Conservation (phyloP, 1,140 invertebrate genomes). For the Xylocopa sonorina region DNA sequence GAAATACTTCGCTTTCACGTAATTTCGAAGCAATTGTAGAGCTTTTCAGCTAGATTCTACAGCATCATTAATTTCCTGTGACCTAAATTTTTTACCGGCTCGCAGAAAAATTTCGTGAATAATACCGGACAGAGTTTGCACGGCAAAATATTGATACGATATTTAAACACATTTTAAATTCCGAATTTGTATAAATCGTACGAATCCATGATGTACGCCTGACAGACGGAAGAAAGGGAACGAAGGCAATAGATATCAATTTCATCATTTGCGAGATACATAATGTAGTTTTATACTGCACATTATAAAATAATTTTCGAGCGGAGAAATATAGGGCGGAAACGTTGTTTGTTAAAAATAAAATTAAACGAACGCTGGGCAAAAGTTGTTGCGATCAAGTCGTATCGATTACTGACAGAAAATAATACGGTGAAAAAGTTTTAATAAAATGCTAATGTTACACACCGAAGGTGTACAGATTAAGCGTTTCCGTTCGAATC, state of each 20-base stretch:
- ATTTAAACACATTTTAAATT: background rate
- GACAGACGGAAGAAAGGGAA: background rate
- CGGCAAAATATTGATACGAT: background rate
- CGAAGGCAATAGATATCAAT: background rate
- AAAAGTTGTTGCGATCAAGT: background rate
- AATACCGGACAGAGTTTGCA: background rate
- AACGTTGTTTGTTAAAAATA: background rate
- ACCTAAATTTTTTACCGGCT: background rate
- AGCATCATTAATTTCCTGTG: constrained; percentile 16
- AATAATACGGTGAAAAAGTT: background rate
- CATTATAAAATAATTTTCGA: background rate
- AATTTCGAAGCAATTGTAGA: constrained; percentile 32
- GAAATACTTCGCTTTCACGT: constrained; percentile 18
- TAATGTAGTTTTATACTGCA: background rate
- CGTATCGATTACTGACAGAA: background rate
- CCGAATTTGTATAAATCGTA: background rate
- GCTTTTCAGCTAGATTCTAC: constrained; percentile 5
- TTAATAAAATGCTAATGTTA: background rate
- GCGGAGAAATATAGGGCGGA: background rate
- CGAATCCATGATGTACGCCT: background rate
- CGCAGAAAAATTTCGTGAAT: background rate
- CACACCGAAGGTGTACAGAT: constrained; percentile 12
- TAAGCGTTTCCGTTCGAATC: constrained; percentile 35
- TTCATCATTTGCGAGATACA: background rate
- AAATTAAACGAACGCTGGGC: background rate